Evolutionary conservation across 1,140 invertebrate genomes (phyloP).

Genomic region (Drosophila nebulosa): DNA sequence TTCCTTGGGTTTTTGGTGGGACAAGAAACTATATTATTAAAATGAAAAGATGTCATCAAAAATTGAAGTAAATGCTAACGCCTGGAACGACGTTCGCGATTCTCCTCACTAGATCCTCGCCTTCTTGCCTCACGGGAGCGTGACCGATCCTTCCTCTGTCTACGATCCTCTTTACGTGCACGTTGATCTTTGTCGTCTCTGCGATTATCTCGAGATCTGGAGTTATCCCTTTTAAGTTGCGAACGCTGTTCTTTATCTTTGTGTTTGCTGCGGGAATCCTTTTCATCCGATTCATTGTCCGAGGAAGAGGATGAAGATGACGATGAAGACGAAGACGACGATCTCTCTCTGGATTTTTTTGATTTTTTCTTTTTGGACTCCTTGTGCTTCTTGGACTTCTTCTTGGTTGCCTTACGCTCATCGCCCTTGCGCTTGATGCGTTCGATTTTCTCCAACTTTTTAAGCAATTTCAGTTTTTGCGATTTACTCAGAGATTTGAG

Average conservation of each 20-base stretch:
- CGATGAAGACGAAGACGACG: conserved; percentile 28
- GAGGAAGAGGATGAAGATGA: conserved; percentile 48
- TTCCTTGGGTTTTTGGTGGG: background rate
- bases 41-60: background rate
- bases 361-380: conserved; percentile 44
- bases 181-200: conserved; percentile 22
- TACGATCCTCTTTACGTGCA: conserved; percentile 28
- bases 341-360: background rate
- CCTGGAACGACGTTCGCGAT: conserved; percentile 30
- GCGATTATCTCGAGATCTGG: background rate
- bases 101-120: conserved; percentile 25
- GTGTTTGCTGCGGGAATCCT: conserved; percentile 8
- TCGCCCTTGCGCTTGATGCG: conserved; percentile 82
- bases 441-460: conserved; percentile 91
- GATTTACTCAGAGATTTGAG: conserved; percentile 91
- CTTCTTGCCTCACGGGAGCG: conserved; percentile 25
- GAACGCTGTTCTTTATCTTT: conserved; percentile 18
- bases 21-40: background rate
- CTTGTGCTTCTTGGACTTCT: conserved; percentile 55
- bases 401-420: conserved; percentile 40
- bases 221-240: background rate
- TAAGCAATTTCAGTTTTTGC: conserved; percentile 94
- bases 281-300: conserved; percentile 29
- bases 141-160: conserved; percentile 8
- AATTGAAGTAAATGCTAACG: conserved; percentile 14